Evolutionary conservation across 2,797 vertebrate genomes (phyloP), one percentile per base, ranked within the genome.

Genomic region (Sciurus vulgaris): DNA sequence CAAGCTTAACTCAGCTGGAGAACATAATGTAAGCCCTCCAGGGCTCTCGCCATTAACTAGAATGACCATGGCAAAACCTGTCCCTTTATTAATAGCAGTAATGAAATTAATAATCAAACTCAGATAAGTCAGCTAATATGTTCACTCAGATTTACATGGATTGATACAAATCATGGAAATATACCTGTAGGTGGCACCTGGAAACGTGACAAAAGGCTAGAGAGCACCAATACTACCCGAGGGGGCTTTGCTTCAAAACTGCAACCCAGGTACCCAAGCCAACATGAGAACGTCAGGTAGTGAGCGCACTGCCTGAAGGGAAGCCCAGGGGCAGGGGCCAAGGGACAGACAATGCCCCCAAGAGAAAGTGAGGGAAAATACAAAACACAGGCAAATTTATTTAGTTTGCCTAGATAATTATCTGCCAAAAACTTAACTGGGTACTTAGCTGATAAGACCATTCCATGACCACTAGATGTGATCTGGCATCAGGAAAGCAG

Each of bases 81-180:
- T 5, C 8, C 70, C 83, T 91, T 88, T 30, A 67, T 59, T 76
- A 69, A 91, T 0, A 72, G 84, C 54, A 79, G 54, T 28, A 47
- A 76, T 56, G 28, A 91, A 86, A 89, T 51, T 56, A 92, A 51
- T 7, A 56, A 20, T 78, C 76, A 30, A 56, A 61, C 38, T 51
- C 41, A 14, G 65, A 47, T 65, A 93, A 77, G 74, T 67, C 51
- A 77, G 69, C 79, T 89, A 70, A 41, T 2, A 59, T 7, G 33
- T 67, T 89, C 79, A 56, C 7, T 41, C 2, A 35, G 51, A 54
- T 54, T 70, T 72, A 93, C 28, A 72, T 20, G 24, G 22, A 59
- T 59, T 61, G n/a, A 96, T 38, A 51, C 77, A 82, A 92, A 89
- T 73, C 54, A 86, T 7, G 63, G 70, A 54, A 93, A 89, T n/a